phyloP scores from a whole-genome alignment of 2,113 vertebrate genomes.

The Athene noctua region DNA sequence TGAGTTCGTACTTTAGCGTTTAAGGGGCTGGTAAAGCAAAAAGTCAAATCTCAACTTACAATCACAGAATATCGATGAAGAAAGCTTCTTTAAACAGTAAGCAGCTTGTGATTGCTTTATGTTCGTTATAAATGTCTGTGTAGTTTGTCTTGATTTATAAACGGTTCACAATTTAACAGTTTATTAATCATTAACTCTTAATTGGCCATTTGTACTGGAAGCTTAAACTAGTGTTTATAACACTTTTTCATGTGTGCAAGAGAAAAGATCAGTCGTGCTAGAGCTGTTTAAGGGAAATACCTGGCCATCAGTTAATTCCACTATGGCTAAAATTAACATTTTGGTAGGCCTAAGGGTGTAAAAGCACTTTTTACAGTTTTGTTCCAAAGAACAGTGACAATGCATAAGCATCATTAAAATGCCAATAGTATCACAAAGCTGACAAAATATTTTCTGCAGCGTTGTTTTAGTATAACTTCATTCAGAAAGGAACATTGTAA shows the following conservation, averaged over 20 bases:
- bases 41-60: not conserved
- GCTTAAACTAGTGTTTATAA: not conserved
- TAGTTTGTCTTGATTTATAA: not conserved
- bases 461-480: not conserved
- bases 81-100: not conserved
- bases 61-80: not conserved
- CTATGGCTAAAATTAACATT: not conserved
- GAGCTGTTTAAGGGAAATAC: not conserved
- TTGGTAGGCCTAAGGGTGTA: not conserved
- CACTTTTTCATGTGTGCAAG: not conserved
- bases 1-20: not conserved
- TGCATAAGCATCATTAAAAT: not conserved
- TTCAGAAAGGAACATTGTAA: not conserved
- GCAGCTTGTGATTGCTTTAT: not conserved
- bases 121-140: not conserved
- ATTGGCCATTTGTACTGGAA: not conserved
- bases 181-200: not conserved
- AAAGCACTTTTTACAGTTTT: not conserved
- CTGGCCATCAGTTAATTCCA: not conserved
- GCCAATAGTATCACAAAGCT: not conserved
- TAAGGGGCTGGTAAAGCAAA: not conserved
- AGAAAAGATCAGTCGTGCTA: not conserved
- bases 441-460: not conserved
- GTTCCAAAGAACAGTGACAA: not conserved
- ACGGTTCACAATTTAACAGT: not conserved